Evolutionary conservation across 2,888 invertebrate genomes (phyloP).

Genomic region (Lumbricus terrestris): DNA sequence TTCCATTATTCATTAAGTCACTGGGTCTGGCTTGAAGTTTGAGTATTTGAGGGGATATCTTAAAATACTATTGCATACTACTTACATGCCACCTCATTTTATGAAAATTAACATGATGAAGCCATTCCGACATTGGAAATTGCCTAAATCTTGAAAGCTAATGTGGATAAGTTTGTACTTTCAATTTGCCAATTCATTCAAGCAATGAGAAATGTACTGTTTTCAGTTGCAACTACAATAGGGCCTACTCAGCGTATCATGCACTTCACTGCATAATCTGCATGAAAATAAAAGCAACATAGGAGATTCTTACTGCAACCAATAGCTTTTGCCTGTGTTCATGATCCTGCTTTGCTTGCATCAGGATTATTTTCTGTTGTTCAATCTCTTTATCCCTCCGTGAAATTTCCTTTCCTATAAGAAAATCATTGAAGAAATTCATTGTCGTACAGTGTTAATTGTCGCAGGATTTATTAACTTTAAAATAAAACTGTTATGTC

Average conservation of each 20-base stretch:
- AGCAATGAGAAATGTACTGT: too few species aligned
- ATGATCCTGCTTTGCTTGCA: conserved; percentile 3
- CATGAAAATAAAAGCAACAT: neutral
- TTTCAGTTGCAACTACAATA: neutral
- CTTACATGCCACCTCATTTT: neutral
- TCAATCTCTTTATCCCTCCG: neutral
- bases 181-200: neutral
- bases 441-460: neutral
- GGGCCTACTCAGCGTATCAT: neutral
- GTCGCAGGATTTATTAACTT: neutral
- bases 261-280: neutral
- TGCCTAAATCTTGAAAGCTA: neutral
- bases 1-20: neutral
- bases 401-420: neutral
- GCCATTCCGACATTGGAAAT: neutral
- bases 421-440: neutral
- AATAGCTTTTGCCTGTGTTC: neutral
- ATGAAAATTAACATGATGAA: neutral
- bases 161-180: neutral
- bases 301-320: neutral
- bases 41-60: neutral
- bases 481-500: neutral
- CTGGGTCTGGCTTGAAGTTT: neutral
- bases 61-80: neutral
- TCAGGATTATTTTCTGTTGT: neutral